A percentile compares a stretch with the other conserved stretches of the same genome.
Evolutionary conservation across 2,888 invertebrate genomes (phyloP).

Genomic region (Tetheella fluctuosa): DNA sequence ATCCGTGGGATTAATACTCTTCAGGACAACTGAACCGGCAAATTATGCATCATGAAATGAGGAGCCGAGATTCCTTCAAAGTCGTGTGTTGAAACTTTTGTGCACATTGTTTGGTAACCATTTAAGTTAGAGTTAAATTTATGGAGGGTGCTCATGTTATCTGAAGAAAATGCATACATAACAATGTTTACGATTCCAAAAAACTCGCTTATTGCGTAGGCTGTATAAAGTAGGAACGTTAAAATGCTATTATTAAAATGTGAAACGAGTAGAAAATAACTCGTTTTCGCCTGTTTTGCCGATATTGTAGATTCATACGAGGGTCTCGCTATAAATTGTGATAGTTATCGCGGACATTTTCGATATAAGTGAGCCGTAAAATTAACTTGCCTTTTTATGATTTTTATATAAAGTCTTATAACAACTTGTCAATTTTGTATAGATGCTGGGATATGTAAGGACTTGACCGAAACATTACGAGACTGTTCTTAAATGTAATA

Average conservation of each 20-base stretch:
- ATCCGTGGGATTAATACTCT: slow-evolving; percentile 35
- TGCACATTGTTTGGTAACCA: no score
- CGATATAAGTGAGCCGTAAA: slow-evolving; percentile 51
- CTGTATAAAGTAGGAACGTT: not conserved
- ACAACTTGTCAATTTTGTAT: not conserved
- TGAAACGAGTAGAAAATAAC: slow-evolving; percentile 34
- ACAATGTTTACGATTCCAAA: not conserved
- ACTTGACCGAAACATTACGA: not conserved
- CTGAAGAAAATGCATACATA: not conserved
- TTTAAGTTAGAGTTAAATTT: no score
- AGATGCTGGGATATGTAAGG: not conserved
- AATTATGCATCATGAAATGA: slow-evolving; percentile 35
- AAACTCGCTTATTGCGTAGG: no score
- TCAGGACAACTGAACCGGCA: slow-evolving; percentile 33
- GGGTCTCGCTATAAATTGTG: slow-evolving; percentile 46
- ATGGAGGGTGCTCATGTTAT: no score
- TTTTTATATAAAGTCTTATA: slow-evolving; percentile 23
- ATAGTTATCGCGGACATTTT: slow-evolving; percentile 49
- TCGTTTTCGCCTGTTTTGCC: slow-evolving; percentile 26
- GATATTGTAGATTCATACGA: slow-evolving; percentile 37
- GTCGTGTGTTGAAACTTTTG: no score
- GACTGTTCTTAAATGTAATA: no score
- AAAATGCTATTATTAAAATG: slow-evolving; percentile 33
- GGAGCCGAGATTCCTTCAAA: slow-evolving; percentile 26
- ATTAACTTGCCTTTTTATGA: slow-evolving; percentile 40